A percentile compares a stretch with the other conserved stretches of the same genome.
Conservation (phyloP, 1,140 invertebrate species). For the Chironomus tepperi region DNA sequence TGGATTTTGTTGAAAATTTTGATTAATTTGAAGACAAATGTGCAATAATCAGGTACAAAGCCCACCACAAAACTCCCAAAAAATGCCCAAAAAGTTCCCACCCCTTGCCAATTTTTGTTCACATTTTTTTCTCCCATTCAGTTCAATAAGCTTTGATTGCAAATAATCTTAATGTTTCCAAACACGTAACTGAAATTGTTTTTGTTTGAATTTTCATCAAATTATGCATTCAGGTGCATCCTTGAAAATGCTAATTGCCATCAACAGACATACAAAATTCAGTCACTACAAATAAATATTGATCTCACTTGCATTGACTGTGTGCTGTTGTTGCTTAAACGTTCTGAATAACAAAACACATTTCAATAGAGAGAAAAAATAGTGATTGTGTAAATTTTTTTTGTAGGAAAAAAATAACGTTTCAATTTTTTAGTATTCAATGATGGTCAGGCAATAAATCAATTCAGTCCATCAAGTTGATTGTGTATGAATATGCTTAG, state of each 20-base stretch:
- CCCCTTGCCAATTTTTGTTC: too few relatives aligned
- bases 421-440: slow-evolving; percentile 9
- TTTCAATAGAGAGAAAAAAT: too few relatives aligned
- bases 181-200: neutral
- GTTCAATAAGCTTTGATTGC: slow-evolving; percentile 12
- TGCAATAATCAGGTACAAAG: too few relatives aligned
- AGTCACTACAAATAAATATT: neutral
- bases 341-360: too few relatives aligned
- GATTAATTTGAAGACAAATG: too few relatives aligned
- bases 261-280: neutral
- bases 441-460: neutral
- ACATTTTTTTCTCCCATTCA: neutral
- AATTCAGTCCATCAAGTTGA: neutral
- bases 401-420: neutral
- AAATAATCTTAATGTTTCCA: neutral
- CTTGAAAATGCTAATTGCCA: slow-evolving; percentile 7
- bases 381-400: neutral
- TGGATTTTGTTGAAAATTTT: too few relatives aligned
- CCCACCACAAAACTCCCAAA: neutral
- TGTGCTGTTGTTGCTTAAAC: too few relatives aligned
- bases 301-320: too few relatives aligned
- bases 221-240: slow-evolving; percentile 1
- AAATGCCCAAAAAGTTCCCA: neutral
- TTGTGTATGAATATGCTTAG: neutral
- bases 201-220: slow-evolving; percentile 14